Percentiles rank a stretch among this genome's conserved stretches.
Conservation (phyloP, 2,113 vertebrate species). For the Grallaria varia region DNA sequence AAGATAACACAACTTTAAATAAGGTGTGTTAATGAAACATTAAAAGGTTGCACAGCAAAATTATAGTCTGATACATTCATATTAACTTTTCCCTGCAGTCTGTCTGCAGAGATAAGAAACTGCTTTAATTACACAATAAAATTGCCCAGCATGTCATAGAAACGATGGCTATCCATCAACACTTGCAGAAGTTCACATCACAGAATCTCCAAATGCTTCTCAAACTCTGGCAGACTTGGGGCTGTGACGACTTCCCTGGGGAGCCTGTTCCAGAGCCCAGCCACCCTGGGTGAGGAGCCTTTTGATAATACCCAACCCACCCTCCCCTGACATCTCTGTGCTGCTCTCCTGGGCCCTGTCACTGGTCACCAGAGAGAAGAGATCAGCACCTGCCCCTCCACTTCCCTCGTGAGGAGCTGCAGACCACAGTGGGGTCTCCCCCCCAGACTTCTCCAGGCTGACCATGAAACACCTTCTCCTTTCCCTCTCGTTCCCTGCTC, state of each 20-base stretch:
- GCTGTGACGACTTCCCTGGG: neutral
- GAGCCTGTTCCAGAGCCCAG: neutral
- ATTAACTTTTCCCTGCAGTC: neutral
- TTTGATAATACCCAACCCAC: neutral
- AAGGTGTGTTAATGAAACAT: neutral
- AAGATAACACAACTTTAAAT: slow-evolving; percentile 46
- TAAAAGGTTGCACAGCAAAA: slow-evolving; percentile 5
- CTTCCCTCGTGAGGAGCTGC: neutral
- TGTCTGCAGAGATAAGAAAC: neutral
- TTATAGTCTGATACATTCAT: neutral
- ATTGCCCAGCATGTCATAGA: neutral
- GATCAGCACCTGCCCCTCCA: neutral
- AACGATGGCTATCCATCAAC: neutral
- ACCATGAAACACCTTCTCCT: neutral
- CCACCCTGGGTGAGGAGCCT: neutral
- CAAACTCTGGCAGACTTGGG: neutral
- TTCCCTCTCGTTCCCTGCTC: neutral
- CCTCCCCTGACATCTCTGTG: neutral
- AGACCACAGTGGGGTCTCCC: neutral
- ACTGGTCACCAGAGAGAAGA: neutral
- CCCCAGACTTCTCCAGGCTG: neutral
- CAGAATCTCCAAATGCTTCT: neutral
- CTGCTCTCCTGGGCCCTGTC: neutral
- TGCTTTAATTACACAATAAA: neutral
- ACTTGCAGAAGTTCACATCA: neutral